Evolutionary conservation across 2,797 vertebrate species (phyloP), one percentile per base, ranked within the genome.

Genomic region (Chlorospingus flavigularis): DNA sequence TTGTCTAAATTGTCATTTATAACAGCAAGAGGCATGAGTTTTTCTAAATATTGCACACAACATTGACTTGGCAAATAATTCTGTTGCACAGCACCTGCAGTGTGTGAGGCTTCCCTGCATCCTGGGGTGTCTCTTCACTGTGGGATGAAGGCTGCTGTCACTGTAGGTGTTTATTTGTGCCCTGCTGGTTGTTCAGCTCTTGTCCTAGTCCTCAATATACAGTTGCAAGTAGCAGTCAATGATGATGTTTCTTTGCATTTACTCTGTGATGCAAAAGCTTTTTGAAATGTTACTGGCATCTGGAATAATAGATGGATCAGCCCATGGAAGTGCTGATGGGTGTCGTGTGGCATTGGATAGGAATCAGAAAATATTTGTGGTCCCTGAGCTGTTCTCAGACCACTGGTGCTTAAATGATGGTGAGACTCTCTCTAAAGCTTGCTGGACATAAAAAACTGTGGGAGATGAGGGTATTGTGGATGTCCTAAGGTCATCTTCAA

Each of bases 291-390:
- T 26, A 28, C 47, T 48, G 72, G 18, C 30, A 11, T 58, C 37
- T 47, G 71, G 30, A 51, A 42, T 81, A 57, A 42, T 1, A 60
- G 37, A 17, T n/a, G 42, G 45, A 7, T 39, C 26, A 61, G 50
- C 23, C 48, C 19, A 12, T 35, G 68, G 61, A 25, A 42, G 40
- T 17, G 81, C 37, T 66, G 53, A 6, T 60, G 65, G 65, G 42
- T 24, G 13, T 60, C 0, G 0, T 28, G 30, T 25, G 35, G 72
- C 45, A 43, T 1, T 17, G 68, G 13, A 2, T n/a, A 7, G 17
- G 35, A 58, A 31, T 7, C 1, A 15, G 45, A 39, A 75, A 30
- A 10, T 26, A 24, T 57, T 79, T 55, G 1, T 15, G 25, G 37
- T 23, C 15, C 42, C 45, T 60, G 6, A 7, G 48, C 48, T 72